phyloP scores from a whole-genome alignment of 2,888 invertebrate species.

The Drosophila mimica region DNA sequence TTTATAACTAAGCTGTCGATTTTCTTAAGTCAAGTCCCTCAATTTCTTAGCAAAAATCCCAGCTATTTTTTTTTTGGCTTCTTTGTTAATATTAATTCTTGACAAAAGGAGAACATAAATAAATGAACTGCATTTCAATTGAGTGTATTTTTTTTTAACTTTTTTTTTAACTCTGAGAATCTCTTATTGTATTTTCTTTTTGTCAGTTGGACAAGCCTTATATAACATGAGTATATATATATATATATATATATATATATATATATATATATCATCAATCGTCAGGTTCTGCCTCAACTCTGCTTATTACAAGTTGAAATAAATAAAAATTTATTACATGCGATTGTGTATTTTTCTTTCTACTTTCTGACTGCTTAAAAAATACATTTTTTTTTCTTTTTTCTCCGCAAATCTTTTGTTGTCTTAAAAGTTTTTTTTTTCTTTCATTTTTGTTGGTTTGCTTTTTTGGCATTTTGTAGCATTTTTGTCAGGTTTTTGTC shows the following conservation, averaged over 20 bases:
- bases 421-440: constrained; percentile 25
- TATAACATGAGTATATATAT: constrained; percentile 34
- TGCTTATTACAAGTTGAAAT: constrained; percentile 33
- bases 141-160: neutral
- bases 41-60: neutral
- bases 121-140: neutral
- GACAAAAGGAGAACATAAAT: neutral
- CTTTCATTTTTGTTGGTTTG: constrained; percentile 11
- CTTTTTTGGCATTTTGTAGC: constrained; percentile 59
- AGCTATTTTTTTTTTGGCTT: neutral
- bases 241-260: too few relatives aligned
- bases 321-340: constrained; percentile 49
- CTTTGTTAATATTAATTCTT: neutral
- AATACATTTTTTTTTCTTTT: constrained; percentile 8
- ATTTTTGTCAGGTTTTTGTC: constrained; percentile 70
- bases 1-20: neutral
- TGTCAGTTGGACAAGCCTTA: constrained; percentile 16
- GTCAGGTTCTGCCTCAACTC: constrained; percentile 44
- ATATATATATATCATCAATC: constrained; percentile 20
- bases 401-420: constrained; percentile 53
- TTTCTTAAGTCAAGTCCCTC: neutral
- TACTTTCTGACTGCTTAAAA: constrained; percentile 13
- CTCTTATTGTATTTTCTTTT: neutral
- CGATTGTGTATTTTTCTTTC: constrained; percentile 35
- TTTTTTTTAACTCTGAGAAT: neutral